Base-by-base conservation (phyloP, 2,113 vertebrate genomes). In the Irena cyanogastra region DNA sequence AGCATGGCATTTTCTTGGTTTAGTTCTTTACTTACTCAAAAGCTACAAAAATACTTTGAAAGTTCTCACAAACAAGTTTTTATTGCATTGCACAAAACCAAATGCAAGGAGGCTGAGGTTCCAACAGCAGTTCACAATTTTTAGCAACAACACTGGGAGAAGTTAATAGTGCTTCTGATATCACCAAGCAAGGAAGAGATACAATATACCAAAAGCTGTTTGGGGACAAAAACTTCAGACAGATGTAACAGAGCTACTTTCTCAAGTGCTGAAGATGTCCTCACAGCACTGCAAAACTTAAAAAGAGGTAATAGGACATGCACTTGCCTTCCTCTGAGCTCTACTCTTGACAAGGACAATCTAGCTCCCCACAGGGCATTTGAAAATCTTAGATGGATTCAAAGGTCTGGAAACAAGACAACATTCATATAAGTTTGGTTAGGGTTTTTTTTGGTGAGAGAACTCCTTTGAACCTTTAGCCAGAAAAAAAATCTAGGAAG, bases 291-390 rank as follows among this genome's bases (percentile, higher is more conserved):
- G 24, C 11, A 64, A 70, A 66, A 44, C 13, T 26, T 16, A 24
- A 50, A 66, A 41, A 81, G 27, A 53, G 4, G 31, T 28, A 21
- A 10, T 3, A 28, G 30, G 22, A 33, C 33, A 33, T 21, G 16
- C 7, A 16, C 11, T 52, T 61, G 9, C n/a, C 13, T 60, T 92
- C 45, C n/a, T 31, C 22, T 24, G 23, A 72, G 31, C 10, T 79
- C 44, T 60, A 3, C 20, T 60, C 24, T 47, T n/a, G 26, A 13
- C 20, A 53, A 16, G 21, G 37, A 44, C 13, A 60, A 6, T 14
- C 35, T 16, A 44, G 7, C 11, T 42, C 26, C 19, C 24, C 18
- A 23, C 0, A 0, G 18, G 19, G 2, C 11, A 11, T 28, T 71
- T 61, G 37, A 23, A 75, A 84, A 69, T 10, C n/a, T 84, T 37